phyloP scores from a whole-genome alignment of 1,140 invertebrate genomes.

The Philotrypesis tridentata region DNA sequence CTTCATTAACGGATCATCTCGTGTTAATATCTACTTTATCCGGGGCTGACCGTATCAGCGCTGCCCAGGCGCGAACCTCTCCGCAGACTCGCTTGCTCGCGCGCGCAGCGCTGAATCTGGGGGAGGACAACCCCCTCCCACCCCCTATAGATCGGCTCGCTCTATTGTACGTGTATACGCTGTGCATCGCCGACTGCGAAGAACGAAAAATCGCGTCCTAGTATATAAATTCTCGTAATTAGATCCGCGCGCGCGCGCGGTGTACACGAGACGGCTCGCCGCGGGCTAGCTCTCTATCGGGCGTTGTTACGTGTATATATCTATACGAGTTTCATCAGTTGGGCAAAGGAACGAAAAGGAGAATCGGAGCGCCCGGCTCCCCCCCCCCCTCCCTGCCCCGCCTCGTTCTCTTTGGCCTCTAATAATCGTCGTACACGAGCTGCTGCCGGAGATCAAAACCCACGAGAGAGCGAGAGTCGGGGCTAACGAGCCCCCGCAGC shows the following conservation, averaged over 20 bases:
- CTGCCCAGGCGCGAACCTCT: conserved; percentile 43
- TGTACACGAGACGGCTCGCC: conserved; percentile 18
- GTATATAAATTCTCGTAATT: background rate
- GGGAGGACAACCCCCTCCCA: no score
- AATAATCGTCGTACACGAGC: conserved; percentile 56
- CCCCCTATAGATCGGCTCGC: no score
- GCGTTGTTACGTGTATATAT: no score
- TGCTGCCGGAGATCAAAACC: background rate
- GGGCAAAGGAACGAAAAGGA: conserved; percentile 36
- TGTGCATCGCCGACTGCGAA: no score
- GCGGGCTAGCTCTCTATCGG: background rate
- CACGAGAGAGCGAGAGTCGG: conserved; percentile 20
- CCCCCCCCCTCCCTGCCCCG: background rate
- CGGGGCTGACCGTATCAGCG: conserved; percentile 48
- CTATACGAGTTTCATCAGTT: conserved; percentile 52
- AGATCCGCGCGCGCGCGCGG: conserved; percentile 15
- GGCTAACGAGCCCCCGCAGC: conserved; percentile 60
- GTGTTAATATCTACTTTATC: conserved; percentile 76
- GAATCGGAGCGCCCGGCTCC: no score
- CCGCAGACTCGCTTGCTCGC: no score
- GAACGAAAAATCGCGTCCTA: no score
- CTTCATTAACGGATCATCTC: conserved; percentile 76
- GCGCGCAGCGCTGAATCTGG: no score
- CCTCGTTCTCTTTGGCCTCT: conserved; percentile 34
- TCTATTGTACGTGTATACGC: no score